Conservation (phyloP, 2,888 invertebrate species). For the Caenorhabditis sp. region DNA sequence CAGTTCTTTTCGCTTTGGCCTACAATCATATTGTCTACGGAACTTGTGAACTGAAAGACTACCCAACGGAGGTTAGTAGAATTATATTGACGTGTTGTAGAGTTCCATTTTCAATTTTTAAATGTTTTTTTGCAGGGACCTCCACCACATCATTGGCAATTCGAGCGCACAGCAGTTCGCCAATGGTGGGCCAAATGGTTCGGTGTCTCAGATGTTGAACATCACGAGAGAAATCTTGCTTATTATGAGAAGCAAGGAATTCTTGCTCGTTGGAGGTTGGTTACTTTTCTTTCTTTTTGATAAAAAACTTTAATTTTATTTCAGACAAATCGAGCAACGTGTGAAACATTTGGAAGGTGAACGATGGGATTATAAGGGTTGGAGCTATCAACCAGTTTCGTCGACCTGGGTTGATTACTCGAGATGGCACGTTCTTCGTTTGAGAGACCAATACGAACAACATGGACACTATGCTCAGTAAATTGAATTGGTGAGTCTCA, state of each 20-base stretch:
- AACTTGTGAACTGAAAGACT: slow-evolving; percentile 62
- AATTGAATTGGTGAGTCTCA: slow-evolving; percentile 6
- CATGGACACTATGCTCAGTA: slow-evolving; percentile 63
- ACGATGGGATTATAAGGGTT: slow-evolving; percentile 69
- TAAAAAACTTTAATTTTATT: slow-evolving; percentile 9
- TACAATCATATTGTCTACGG: slow-evolving; percentile 62
- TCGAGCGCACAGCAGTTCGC: slow-evolving; percentile 65
- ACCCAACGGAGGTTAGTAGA: slow-evolving; percentile 55
- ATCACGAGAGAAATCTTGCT: slow-evolving; percentile 65
- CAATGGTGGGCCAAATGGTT: slow-evolving; percentile 64
- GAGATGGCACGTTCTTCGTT: slow-evolving; percentile 57
- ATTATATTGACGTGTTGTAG: too few relatives aligned
- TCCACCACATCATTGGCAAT: slow-evolving; percentile 68
- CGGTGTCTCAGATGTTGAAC: slow-evolving; percentile 55
- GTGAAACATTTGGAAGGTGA: slow-evolving; percentile 68
- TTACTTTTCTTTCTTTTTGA: neutral
- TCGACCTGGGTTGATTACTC: slow-evolving; percentile 66
- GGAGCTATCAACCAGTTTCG: slow-evolving; percentile 66
- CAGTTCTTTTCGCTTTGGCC: slow-evolving; percentile 52
- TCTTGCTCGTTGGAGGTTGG: slow-evolving; percentile 63
- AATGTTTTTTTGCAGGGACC: too few relatives aligned
- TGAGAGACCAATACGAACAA: slow-evolving; percentile 63
- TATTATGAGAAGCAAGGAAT: slow-evolving; percentile 63
- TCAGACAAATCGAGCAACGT: slow-evolving; percentile 63
- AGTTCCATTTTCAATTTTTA: too few relatives aligned